Percentiles rank a stretch among this genome's conserved stretches.
phyloP scores from a whole-genome alignment of 2,888 invertebrate genomes.

The Pseudococcus longispinus region DNA sequence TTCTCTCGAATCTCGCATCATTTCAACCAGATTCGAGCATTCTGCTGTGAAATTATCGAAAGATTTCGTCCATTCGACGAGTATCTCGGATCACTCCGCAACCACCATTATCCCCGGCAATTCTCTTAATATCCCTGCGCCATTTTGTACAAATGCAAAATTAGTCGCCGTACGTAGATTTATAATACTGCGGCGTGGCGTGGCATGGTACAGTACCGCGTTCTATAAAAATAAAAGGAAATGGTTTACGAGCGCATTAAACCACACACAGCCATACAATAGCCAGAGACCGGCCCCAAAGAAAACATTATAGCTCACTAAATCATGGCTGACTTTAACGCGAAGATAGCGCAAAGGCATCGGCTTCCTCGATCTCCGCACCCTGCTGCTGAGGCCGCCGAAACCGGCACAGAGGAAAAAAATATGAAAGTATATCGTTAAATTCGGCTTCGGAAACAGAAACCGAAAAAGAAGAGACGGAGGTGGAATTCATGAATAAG shows the following conservation, averaged over 20 bases:
- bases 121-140: no score
- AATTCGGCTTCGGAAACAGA: not conserved
- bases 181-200: not conserved
- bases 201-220: not conserved
- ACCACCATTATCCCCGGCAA: no score
- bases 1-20: no score
- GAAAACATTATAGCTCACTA: slow-evolving; percentile 29
- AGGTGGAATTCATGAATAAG: slow-evolving; percentile 36
- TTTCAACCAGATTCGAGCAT: no score
- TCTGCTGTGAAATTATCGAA: no score
- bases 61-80: no score
- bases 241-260: not conserved
- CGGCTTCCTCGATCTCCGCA: not conserved
- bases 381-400: not conserved
- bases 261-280: not conserved
- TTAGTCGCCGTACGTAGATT: slow-evolving; percentile 8
- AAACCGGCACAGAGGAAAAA: not conserved
- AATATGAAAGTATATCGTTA: slow-evolving; percentile 20
- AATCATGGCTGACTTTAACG: slow-evolving; percentile 25
- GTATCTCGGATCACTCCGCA: no score
- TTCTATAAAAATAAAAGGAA: not conserved
- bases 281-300: not conserved
- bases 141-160: not conserved
- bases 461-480: not conserved
- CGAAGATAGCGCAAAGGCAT: not conserved